These are phyloP conservation scores for Bombus difficillimus DNA, from an alignment of 1,140 invertebrate genomes.

Conservation along the genomic window DNA sequence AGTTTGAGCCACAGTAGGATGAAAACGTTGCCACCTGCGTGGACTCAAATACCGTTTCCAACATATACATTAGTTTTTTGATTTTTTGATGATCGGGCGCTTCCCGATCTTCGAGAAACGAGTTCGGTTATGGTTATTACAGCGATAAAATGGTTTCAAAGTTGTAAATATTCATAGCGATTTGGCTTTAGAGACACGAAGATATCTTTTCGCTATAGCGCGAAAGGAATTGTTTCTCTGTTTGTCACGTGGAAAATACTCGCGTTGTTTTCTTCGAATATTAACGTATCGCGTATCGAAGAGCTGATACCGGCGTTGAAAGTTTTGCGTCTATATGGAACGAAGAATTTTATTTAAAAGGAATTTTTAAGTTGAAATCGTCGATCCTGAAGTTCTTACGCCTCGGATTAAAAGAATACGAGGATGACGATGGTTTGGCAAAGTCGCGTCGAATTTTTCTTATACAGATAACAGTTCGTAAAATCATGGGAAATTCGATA, in stretches of 20 bases:
- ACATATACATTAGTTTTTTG: not conserved
- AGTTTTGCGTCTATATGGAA: too few relatives aligned
- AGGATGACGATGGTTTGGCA: not conserved
- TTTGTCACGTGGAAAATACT: too few relatives aligned
- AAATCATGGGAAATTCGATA: slow-evolving; percentile 5
- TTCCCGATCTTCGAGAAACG: fast-evolving
- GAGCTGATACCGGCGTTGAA: too few relatives aligned
- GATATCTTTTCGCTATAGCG: too few relatives aligned
- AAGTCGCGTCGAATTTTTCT: not conserved
- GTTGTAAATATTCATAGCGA: not conserved
- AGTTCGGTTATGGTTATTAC: too few relatives aligned
- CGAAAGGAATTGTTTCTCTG: not conserved
- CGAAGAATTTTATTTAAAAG: too few relatives aligned
- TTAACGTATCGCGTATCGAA: too few relatives aligned
- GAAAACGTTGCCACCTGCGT: slow-evolving; percentile 10
- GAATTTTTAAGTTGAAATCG: too few relatives aligned
- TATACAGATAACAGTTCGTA: not conserved
- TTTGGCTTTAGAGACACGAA: not conserved
- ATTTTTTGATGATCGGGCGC: not conserved
- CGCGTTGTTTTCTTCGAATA: too few relatives aligned
- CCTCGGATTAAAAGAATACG: not conserved
- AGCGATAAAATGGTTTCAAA: not conserved
- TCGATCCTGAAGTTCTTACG: not conserved
- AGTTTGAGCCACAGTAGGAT: not conserved
- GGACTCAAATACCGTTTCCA: slow-evolving; percentile 2